Evolutionary conservation across 2,888 invertebrate species (phyloP).

Genomic region (Dryococelus australis): DNA sequence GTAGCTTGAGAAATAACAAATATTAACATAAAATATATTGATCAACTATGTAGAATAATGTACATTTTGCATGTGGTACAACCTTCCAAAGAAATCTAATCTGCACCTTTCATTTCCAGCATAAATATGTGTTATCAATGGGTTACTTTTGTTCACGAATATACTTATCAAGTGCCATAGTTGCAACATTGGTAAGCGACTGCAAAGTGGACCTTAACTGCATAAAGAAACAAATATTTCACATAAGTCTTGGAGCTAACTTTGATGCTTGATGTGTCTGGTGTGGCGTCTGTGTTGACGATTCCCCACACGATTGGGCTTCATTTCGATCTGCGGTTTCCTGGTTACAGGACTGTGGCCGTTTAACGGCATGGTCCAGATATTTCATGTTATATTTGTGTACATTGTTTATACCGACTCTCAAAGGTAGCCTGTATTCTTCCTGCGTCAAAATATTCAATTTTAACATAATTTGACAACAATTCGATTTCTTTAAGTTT

Average conservation of each 20-base stretch:
- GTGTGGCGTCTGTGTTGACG: background rate
- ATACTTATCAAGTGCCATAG: conserved; percentile 5
- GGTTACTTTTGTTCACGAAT: background rate
- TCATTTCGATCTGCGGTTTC: background rate
- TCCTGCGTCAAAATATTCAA: conserved; percentile 18
- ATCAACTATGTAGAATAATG: no score
- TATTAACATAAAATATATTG: no score
- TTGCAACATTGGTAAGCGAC: conserved; percentile 13
- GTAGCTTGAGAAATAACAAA: no score
- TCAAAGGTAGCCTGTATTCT: conserved; percentile 12
- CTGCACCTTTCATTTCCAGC: background rate
- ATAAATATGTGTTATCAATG: background rate
- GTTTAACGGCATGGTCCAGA: background rate
- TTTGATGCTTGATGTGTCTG: background rate
- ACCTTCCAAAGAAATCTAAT: background rate
- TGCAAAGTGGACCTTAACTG: background rate
- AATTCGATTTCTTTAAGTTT: background rate
- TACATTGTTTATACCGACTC: background rate
- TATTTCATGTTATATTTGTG: background rate
- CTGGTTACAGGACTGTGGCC: background rate
- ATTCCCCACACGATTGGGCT: conserved; percentile 4
- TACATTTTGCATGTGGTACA: no score
- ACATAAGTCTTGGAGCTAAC: background rate
- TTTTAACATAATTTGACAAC: background rate
- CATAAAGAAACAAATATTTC: conserved; percentile 11